A percentile compares a stretch with the other conserved stretches of the same genome.
Evolutionary conservation across 2,888 invertebrate genomes (phyloP).

Genomic region (Odontomyia ornata): DNA sequence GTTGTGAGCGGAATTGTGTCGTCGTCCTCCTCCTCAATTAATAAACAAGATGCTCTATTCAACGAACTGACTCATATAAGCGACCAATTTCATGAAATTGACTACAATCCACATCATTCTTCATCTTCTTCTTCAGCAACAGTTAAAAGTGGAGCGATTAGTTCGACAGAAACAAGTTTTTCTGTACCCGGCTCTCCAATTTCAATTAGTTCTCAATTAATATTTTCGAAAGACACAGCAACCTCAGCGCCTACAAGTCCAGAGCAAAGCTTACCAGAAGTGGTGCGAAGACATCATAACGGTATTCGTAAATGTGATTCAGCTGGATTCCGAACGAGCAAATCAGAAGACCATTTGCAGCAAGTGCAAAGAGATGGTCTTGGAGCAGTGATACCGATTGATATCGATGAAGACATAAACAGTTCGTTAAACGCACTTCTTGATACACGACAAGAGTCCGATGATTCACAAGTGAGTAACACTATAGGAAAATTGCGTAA

Average conservation of each 20-base stretch:
- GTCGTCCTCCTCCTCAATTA: constrained; percentile 53
- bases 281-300: constrained; percentile 65
- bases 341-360: constrained; percentile 92
- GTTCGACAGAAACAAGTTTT: constrained; percentile 62
- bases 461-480: constrained; percentile 63
- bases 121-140: constrained; percentile 63
- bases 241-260: constrained; percentile 79
- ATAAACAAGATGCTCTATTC: constrained; percentile 36
- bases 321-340: constrained; percentile 84
- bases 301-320: constrained; percentile 67
- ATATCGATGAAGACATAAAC: constrained; percentile 92
- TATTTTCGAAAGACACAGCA: constrained; percentile 62
- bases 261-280: constrained; percentile 63
- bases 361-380: constrained; percentile 68
- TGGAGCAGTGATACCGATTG: constrained; percentile 84
- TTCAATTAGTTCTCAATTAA: constrained; percentile 64
- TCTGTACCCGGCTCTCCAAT: constrained; percentile 66
- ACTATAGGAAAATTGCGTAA: too few species aligned
- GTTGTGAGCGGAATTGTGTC: constrained; percentile 54
- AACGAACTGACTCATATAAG: constrained; percentile 19
- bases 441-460: constrained; percentile 75
- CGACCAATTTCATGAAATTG: neutral
- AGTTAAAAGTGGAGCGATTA: constrained; percentile 60
- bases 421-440: constrained; percentile 91
- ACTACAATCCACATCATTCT: constrained; percentile 35